Conservation (phyloP, 1,140 invertebrate species). For the Drosophila gunungcola region DNA sequence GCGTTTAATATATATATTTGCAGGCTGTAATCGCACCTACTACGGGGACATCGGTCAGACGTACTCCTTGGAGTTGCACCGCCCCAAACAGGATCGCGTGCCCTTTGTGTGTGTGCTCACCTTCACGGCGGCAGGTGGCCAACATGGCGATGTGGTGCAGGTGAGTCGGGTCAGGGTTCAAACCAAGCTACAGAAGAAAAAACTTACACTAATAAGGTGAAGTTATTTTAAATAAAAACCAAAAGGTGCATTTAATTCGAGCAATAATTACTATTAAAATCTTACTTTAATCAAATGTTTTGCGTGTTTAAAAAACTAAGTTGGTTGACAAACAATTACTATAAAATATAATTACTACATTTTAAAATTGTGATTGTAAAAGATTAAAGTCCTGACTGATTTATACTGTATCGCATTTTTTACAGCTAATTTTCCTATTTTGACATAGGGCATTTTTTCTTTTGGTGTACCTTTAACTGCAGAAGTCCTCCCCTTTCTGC, state of each 20-base stretch:
- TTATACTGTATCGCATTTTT: no score
- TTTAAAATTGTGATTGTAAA: no score
- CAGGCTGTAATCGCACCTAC: constrained; percentile 95
- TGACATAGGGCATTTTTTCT: no score
- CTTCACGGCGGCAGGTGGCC: constrained; percentile 92
- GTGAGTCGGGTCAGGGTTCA: constrained; percentile 84
- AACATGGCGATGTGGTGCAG: constrained; percentile 94
- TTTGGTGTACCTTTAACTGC: not conserved
- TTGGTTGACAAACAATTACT: no score
- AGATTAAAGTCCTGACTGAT: no score
- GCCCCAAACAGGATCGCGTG: constrained; percentile 92
- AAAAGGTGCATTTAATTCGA: no score
- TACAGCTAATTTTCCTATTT: no score
- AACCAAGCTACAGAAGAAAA: not conserved
- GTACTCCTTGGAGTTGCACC: constrained; percentile 92
- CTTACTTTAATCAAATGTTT: no score
- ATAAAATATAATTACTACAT: no score
- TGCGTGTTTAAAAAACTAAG: no score
- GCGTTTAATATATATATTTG: constrained; percentile 54
- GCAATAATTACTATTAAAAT: no score
- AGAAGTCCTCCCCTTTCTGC: constrained; percentile 1
- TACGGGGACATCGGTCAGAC: constrained; percentile 93
- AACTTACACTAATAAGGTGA: not conserved
- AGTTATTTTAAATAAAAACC: no score
- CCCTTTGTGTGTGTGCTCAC: constrained; percentile 94